Conservation (phyloP, 2,797 vertebrate species). For the Alcedo quadribrachys region DNA sequence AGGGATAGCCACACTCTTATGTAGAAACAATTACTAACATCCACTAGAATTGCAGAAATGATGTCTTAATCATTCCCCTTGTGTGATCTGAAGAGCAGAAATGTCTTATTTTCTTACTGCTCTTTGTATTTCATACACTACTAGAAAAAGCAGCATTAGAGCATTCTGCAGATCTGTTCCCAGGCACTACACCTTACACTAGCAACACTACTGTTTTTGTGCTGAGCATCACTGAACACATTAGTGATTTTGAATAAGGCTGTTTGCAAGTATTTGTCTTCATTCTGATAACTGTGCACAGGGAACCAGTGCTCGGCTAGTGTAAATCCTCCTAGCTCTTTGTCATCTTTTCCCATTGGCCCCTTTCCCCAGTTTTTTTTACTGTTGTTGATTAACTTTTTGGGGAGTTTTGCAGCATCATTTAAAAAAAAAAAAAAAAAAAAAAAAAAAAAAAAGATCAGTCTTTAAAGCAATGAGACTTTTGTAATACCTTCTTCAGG, state of each 20-base stretch:
- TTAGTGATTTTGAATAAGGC: not conserved
- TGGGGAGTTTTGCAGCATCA: not conserved
- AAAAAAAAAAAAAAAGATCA: not conserved
- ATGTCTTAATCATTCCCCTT: constrained; percentile 19
- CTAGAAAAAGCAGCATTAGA: not conserved
- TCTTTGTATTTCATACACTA: not conserved
- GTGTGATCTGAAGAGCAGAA: not conserved
- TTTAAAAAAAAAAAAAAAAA: too few species aligned
- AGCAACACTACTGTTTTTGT: not conserved
- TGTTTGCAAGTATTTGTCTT: constrained; percentile 35
- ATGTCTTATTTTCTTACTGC: not conserved
- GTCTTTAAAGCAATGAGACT: not conserved
- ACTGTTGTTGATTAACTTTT: not conserved
- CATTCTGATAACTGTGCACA: not conserved
- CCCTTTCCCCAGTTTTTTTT: not conserved
- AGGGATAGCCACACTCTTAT: not conserved
- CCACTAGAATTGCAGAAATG: not conserved
- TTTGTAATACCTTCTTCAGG: not conserved
- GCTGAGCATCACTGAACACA: not conserved
- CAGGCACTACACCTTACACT: not conserved
- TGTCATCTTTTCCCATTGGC: not conserved
- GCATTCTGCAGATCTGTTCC: not conserved
- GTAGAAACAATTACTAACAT: constrained; percentile 1
- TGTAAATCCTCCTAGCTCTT: not conserved
- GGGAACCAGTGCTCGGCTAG: not conserved